Percentiles rank a stretch among this genome's conserved stretches.
Evolutionary conservation across 2,797 vertebrate species (phyloP).

Genomic region (Bufotes viridis): DNA sequence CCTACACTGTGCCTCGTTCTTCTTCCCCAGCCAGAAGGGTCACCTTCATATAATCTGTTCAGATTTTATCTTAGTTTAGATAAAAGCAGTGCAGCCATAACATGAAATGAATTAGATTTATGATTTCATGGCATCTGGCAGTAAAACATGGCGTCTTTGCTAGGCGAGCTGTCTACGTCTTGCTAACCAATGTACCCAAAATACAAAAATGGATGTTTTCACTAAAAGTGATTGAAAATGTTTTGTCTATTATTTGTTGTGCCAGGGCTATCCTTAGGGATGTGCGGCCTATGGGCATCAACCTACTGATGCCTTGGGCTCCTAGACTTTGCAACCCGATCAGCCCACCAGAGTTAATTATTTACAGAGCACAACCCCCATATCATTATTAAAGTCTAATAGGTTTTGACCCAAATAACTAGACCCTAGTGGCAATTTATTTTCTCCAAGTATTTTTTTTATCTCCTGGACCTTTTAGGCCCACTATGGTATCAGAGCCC

Average conservation of each 20-base stretch:
- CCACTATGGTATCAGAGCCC: no score
- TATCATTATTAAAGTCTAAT: no score
- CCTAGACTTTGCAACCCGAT: no score
- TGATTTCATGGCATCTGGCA: not conserved
- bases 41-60: conserved; percentile 27
- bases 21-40: conserved; percentile 3
- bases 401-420: no score
- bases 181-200: not conserved
- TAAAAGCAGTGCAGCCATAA: not conserved
- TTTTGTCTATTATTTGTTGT: not conserved
- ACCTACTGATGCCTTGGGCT: no score
- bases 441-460: no score
- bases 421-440: no score
- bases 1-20: not conserved
- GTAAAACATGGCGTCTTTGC: not conserved
- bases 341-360: no score
- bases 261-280: not conserved
- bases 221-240: no score
- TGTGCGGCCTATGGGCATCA: no score
- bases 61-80: conserved; percentile 13
- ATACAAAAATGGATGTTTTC: not conserved
- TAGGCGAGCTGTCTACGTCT: not conserved
- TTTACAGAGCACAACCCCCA: no score
- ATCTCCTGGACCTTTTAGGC: no score
- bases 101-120: conserved; percentile 6